Conservation (phyloP, 2,888 invertebrate species). For the Slavum lentiscoides region DNA sequence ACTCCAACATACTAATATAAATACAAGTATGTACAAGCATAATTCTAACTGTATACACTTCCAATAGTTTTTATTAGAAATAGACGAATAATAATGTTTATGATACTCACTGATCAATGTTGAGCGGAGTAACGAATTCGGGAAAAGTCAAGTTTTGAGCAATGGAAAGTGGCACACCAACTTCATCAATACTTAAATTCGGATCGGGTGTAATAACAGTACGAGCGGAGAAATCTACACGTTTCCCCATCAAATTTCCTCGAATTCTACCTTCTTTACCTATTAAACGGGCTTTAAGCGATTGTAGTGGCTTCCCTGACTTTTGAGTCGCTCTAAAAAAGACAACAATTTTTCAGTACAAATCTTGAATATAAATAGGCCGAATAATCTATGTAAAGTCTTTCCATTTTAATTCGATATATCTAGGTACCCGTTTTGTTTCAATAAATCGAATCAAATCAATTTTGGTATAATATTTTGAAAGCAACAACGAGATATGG, state of each 20-base stretch:
- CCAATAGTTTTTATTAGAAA: too few species aligned
- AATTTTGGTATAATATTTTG: too few species aligned
- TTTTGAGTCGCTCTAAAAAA: constrained; percentile 90
- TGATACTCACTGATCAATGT: constrained; percentile 81
- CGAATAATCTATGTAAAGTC: too few species aligned
- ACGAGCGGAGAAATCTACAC: constrained; percentile 98
- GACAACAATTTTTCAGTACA: too few species aligned
- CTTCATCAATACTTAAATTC: constrained; percentile 89
- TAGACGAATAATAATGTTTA: too few species aligned
- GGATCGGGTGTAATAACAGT: constrained; percentile 98
- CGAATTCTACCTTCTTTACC: constrained; percentile 99
- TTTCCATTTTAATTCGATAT: too few species aligned
- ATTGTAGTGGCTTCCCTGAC: constrained; percentile 97
- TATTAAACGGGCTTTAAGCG: constrained; percentile 92
- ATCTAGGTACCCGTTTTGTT: too few species aligned
- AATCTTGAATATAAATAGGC: too few species aligned
- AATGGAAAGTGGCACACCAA: constrained; percentile 94
- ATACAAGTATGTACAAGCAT: too few species aligned
- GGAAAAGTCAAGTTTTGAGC: constrained; percentile 99
- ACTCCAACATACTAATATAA: constrained; percentile 72
- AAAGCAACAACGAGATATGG: too few species aligned
- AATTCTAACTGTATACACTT: too few species aligned
- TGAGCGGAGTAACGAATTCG: constrained; percentile 98
- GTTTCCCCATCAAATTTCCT: constrained; percentile 99
- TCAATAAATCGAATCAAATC: too few species aligned